Conservation (phyloP, 2,888 invertebrate genomes). For the Abrostola triplasia region DNA sequence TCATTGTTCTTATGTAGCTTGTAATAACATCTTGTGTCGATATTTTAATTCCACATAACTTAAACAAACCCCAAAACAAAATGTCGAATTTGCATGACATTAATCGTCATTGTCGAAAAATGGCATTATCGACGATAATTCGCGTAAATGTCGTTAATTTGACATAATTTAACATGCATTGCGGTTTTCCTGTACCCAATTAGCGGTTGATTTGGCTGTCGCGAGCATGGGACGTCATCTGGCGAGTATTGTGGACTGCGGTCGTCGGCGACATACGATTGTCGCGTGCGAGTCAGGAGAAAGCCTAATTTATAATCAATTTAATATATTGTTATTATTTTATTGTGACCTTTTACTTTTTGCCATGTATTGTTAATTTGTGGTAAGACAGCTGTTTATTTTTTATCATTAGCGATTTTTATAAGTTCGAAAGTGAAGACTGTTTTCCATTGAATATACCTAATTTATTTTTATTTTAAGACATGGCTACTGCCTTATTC, state of each 20-base stretch:
- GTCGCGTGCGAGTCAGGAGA: conserved; percentile 60
- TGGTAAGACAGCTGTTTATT: conserved; percentile 25
- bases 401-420: background rate
- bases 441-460: no score
- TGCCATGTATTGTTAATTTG: conserved; percentile 32
- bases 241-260: conserved; percentile 65
- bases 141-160: conserved; percentile 69
- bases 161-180: conserved; percentile 63
- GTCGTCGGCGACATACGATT: conserved; percentile 61
- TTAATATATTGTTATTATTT: conserved; percentile 29
- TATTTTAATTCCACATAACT: conserved; percentile 9
- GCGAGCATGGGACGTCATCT: conserved; percentile 61
- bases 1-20: no score
- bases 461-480: no score
- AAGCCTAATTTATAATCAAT: conserved; percentile 55
- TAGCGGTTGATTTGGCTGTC: conserved; percentile 70
- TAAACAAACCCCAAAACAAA: conserved; percentile 8
- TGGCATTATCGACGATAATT: conserved; percentile 59
- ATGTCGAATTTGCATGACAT: conserved; percentile 29
- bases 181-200: conserved; percentile 74
- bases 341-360: conserved; percentile 38
- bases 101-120: conserved; percentile 27
- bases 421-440: background rate
- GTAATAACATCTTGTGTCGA: no score
- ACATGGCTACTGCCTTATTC: no score